Percentiles rank a stretch among this genome's conserved stretches.
Conservation (phyloP, 2,113 vertebrate genomes). For the Otus sunia region DNA sequence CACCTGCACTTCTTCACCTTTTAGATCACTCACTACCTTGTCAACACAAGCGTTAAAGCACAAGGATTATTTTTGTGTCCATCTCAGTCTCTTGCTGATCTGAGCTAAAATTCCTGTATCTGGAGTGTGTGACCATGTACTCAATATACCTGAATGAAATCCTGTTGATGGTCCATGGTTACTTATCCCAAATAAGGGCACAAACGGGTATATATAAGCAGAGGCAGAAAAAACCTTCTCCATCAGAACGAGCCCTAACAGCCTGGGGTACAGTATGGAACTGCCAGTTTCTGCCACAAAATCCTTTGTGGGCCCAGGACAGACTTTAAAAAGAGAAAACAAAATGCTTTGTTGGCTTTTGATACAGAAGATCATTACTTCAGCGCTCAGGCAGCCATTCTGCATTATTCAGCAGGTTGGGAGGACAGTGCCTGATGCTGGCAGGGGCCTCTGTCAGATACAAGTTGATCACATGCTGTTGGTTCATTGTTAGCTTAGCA, state of each 20-base stretch:
- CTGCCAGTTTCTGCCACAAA: conserved; percentile 18
- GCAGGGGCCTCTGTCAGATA: conserved; percentile 34
- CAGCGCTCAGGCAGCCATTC: conserved; percentile 27
- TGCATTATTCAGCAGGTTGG: conserved; percentile 64
- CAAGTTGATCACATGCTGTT: conserved; percentile 15
- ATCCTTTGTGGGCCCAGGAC: background rate
- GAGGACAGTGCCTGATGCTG: conserved; percentile 41
- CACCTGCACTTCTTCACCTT: background rate
- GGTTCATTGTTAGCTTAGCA: conserved; percentile 46
- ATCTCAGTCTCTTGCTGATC: background rate
- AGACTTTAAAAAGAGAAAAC: conserved; percentile 35
- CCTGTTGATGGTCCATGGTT: background rate
- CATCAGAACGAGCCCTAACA: background rate
- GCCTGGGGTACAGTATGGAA: background rate
- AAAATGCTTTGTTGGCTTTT: conserved; percentile 55
- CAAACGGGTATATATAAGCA: background rate
- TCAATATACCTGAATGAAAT: background rate
- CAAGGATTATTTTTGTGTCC: background rate
- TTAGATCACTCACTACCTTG: background rate
- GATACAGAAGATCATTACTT: conserved; percentile 46
- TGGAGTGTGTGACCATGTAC: background rate
- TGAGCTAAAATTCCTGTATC: background rate
- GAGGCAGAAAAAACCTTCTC: background rate
- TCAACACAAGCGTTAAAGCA: background rate
- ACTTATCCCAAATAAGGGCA: background rate